Evolutionary conservation across 2,113 vertebrate genomes (phyloP).

Genomic region (Hirundichthys speculiger): DNA sequence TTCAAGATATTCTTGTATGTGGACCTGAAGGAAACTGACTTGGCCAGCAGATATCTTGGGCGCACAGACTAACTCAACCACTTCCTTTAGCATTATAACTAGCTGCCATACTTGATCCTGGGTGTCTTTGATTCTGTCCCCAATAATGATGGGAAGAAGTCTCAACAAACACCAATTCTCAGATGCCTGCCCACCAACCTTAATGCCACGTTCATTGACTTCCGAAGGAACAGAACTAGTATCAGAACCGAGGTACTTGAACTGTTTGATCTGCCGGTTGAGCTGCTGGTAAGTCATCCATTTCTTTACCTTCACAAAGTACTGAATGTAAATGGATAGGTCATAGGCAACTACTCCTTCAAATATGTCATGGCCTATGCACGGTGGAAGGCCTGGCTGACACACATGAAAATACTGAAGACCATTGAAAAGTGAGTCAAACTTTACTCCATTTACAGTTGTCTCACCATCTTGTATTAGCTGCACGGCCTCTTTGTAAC

Average conservation of each 20-base stretch:
- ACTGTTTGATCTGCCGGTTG: no score
- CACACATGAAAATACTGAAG: constrained; percentile 7
- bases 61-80: not conserved
- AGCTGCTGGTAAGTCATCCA: not conserved
- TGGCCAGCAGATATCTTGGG: constrained; percentile 1
- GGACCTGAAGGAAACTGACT: not conserved
- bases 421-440: constrained; percentile 5
- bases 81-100: not conserved
- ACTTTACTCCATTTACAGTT: not conserved
- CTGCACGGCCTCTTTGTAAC: no score
- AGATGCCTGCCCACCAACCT: not conserved
- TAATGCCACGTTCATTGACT: not conserved
- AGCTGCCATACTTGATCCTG: not conserved
- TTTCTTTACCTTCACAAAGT: not conserved
- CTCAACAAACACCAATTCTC: constrained; percentile 2
- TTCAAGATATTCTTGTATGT: not conserved
- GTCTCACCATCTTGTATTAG: not conserved
- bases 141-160: no score
- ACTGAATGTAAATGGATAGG: not conserved
- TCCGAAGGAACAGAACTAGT: not conserved
- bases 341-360: not conserved
- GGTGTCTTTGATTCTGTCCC: not conserved
- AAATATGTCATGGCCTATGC: constrained; percentile 4
- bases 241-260: constrained; percentile 1
- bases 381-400: not conserved